These are phyloP conservation scores for Itoplectis maculator DNA, from an alignment of 2,888 invertebrate genomes.

Conservation along the genomic window DNA sequence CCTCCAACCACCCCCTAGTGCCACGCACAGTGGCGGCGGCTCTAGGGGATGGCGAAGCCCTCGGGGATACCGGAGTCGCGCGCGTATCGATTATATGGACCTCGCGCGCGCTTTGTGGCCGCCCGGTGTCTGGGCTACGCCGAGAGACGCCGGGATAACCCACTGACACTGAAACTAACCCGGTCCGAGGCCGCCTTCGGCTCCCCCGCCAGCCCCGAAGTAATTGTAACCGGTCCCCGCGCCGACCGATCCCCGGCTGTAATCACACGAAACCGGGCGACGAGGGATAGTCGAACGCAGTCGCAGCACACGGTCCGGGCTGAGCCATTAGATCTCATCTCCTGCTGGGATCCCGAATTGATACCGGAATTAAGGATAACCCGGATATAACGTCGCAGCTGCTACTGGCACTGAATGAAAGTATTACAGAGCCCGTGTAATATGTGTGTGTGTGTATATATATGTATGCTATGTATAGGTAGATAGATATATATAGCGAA, in stretches of 20 bases:
- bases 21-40: neutral
- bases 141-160: constrained; percentile 73
- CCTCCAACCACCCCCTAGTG: no score
- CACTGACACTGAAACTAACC: constrained; percentile 72
- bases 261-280: constrained; percentile 22
- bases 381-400: neutral
- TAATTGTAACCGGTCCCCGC: constrained; percentile 37
- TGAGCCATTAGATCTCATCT: neutral
- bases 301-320: neutral
- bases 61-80: constrained; percentile 68
- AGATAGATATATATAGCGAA: neutral
- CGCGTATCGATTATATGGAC: constrained; percentile 77
- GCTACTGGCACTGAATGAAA: neutral
- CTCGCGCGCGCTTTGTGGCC: constrained; percentile 66
- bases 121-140: constrained; percentile 64
- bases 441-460: neutral
- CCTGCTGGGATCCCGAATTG: constrained; percentile 28
- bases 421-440: neutral
- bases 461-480: neutral
- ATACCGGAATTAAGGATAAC: constrained; percentile 37
- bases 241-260: neutral
- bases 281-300: neutral
- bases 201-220: constrained; percentile 21
- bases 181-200: constrained; percentile 6
- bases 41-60: constrained; percentile 61